Evolutionary conservation across 2,113 vertebrate species (phyloP).

Genomic region (Arenaria interpres): DNA sequence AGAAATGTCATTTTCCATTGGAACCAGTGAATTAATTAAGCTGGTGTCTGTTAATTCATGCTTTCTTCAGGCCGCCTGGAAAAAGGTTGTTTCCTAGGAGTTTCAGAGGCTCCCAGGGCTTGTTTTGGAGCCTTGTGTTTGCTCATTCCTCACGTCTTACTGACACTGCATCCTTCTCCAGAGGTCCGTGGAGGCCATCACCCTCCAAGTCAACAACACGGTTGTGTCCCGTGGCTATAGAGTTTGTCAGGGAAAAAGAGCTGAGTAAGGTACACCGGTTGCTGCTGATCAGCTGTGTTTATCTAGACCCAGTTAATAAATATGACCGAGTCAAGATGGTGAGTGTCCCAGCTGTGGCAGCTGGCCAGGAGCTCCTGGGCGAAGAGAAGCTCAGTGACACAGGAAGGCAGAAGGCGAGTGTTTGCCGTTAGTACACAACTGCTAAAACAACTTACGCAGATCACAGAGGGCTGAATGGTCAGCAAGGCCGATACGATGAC

Average conservation of each 20-base stretch:
- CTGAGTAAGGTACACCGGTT: not conserved
- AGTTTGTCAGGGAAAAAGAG: not conserved
- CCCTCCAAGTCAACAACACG: not conserved
- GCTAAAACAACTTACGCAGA: slow-evolving; percentile 64
- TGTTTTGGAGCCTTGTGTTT: not conserved
- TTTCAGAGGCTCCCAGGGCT: not conserved
- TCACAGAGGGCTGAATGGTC: slow-evolving; percentile 43
- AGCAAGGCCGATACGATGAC: not conserved
- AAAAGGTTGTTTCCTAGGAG: slow-evolving; percentile 23
- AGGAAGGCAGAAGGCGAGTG: slow-evolving; percentile 57
- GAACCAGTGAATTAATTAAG: not conserved
- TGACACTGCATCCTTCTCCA: not conserved
- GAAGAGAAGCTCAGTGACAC: slow-evolving; percentile 48
- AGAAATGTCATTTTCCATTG: not conserved
- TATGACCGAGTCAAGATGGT: not conserved
- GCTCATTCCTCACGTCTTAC: not conserved
- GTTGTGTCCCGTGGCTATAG: not conserved
- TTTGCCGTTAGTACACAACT: slow-evolving; percentile 63
- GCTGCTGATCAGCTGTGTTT: slow-evolving; percentile 50
- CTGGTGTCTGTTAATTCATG: not conserved
- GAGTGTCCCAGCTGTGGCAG: slow-evolving; percentile 17
- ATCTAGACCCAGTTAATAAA: slow-evolving; percentile 32
- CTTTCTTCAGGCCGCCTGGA: not conserved
- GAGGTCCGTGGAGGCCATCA: not conserved
- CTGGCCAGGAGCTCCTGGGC: slow-evolving; percentile 13